Base-by-base conservation (phyloP, 2,888 invertebrate species). In the Trypoxylon attenuatum region DNA sequence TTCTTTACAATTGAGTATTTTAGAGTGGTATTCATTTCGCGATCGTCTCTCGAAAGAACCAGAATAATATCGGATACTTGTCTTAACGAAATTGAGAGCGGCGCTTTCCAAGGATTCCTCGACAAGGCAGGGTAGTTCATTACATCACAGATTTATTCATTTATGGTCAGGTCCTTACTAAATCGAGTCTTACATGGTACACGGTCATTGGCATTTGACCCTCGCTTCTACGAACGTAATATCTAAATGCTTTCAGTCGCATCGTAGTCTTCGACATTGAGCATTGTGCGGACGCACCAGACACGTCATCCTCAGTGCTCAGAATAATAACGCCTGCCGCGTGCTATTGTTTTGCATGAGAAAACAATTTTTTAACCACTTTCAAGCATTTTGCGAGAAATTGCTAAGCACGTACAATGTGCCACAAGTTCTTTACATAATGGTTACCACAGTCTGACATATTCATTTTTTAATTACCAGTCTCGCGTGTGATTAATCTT, bases 171-270 rank as follows among this genome's bases (percentile, higher is more conserved):
- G 27, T 42, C 45, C 56, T 64, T 39, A 47, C 19, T 19, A 55
- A 63, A 67, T 60, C 8, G 13, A 21, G 27, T 13, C 18, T 41
- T 60, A 71, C 67, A 54, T 71, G 55, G 64, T 53, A 67, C 69
- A 69, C 59, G 69, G 72, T 67, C 66, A 47, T 68, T 69, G 67
- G 33, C 69, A 54, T 45, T 50, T 60, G 62, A 63, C 62, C 61
- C 41, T 68, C 51, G 52, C 6, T 50, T 59, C 51, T 58, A 33
- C 29, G 43, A 57, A 39, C n/a, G 15, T 23, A 49, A 55, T 52
- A 47, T 52, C 29, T 13, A 49, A 66, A 38, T 71, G 41, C 54
- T 42, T 66, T 54, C 51, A 52, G 45, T 39, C 18, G 41, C 49
- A 27, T 59, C 42, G 54, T 15, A 49, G 25, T 47, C 59, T 67